Evolutionary conservation across 2,888 invertebrate species (phyloP).

Genomic region (Dicyrtoma fusca): DNA sequence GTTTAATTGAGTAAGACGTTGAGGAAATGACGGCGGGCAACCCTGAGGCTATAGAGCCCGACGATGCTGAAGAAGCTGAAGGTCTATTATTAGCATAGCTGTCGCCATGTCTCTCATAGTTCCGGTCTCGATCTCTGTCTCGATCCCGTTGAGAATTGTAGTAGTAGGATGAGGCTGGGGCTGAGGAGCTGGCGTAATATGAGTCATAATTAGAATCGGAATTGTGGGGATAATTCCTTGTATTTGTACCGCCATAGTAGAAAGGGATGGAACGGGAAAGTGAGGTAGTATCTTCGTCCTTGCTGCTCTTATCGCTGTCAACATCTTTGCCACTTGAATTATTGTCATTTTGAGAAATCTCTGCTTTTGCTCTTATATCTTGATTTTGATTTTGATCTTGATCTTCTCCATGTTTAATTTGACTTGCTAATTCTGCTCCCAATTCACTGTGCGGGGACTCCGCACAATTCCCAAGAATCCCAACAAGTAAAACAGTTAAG

Average conservation of each 20-base stretch:
- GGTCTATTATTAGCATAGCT: background rate
- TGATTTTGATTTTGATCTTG: background rate
- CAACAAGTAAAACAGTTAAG: slow-evolving; percentile 51
- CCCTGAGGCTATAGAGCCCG: background rate
- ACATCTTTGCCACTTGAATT: slow-evolving; percentile 13
- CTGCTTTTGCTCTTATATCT: background rate
- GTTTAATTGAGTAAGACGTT: slow-evolving; percentile 44
- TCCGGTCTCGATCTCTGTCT: too few species aligned
- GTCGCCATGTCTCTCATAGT: too few species aligned
- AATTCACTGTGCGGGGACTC: background rate
- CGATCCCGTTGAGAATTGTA: background rate
- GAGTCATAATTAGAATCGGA: background rate
- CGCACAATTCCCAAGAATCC: slow-evolving; percentile 7
- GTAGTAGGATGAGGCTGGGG: too few species aligned
- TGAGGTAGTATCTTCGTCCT: background rate
- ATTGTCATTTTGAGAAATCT: background rate
- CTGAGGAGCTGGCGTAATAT: background rate
- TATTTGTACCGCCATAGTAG: background rate
- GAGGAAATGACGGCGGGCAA: slow-evolving; percentile 33
- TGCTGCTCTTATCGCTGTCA: background rate
- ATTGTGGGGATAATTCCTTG: background rate
- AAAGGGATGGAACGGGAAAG: slow-evolving; percentile 28
- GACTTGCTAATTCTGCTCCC: too few species aligned
- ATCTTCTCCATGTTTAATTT: background rate
- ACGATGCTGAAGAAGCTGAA: background rate